Conservation (phyloP, 2,113 vertebrate species). For the Pelodiscus sinensis region DNA sequence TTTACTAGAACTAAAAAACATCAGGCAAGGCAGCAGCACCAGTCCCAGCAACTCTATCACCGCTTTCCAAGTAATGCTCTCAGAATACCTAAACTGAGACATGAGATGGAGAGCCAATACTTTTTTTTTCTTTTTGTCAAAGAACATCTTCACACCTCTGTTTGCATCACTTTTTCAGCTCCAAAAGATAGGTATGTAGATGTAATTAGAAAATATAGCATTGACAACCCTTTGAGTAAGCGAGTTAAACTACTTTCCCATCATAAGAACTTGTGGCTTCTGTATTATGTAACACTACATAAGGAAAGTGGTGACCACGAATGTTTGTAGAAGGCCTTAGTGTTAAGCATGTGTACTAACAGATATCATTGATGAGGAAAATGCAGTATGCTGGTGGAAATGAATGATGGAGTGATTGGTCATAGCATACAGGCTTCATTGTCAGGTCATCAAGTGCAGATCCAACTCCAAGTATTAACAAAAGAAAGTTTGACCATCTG, state of each 20-base stretch:
- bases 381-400: fast-evolving
- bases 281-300: not conserved
- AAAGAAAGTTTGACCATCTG: not conserved
- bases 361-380: not conserved
- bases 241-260: not conserved
- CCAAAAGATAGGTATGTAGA: not conserved
- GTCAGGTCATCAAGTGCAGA: not conserved
- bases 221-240: not conserved
- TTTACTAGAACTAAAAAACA: not conserved
- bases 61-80: not conserved
- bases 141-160: not conserved
- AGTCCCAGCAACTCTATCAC: not conserved
- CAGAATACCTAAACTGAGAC: not conserved
- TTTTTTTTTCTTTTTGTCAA: not conserved
- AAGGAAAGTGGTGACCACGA: not conserved
- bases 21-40: not conserved
- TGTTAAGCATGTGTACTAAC: not conserved
- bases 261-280: not conserved
- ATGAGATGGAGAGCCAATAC: not conserved
- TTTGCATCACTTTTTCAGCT: not conserved
- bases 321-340: fast-evolving
- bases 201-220: not conserved
- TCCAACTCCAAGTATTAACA: not conserved
- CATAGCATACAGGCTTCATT: not conserved
- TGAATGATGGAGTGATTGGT: not conserved